These are phyloP conservation scores for Carabus problematicus DNA, from an alignment of 2,888 invertebrate species.

Conservation along the genomic window DNA sequence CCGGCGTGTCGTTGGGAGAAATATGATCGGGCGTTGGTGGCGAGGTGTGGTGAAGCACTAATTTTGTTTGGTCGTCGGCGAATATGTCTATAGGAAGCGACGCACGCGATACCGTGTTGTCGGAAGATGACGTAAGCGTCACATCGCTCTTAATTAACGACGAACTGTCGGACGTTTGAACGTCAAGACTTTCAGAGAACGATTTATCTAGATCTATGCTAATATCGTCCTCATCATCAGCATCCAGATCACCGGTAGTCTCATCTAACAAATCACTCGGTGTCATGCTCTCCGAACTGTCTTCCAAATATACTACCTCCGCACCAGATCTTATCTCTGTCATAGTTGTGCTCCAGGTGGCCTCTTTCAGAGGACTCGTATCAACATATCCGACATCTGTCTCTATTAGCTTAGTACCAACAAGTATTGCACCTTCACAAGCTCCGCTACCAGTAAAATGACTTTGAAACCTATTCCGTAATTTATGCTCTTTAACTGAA, in stretches of 20 bases:
- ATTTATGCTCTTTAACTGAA: slow-evolving; percentile 14
- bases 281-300: slow-evolving; percentile 66
- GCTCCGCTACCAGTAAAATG: slow-evolving; percentile 16
- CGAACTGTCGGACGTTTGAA: slow-evolving; percentile 23
- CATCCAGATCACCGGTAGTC: slow-evolving; percentile 61
- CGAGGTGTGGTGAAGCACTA: slow-evolving; percentile 52
- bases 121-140: slow-evolving; percentile 31
- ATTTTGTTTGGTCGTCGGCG: slow-evolving; percentile 21
- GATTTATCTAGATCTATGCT: slow-evolving; percentile 34
- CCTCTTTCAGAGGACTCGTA: slow-evolving; percentile 56
- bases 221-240: slow-evolving; percentile 59
- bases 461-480: slow-evolving; percentile 33
- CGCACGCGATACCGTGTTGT: slow-evolving; percentile 26
- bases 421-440: slow-evolving; percentile 56
- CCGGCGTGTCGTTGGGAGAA: slow-evolving; percentile 45
- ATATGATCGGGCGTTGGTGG: slow-evolving; percentile 54
- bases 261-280: slow-evolving; percentile 67
- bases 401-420: slow-evolving; percentile 69
- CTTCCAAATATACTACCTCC: slow-evolving; percentile 74
- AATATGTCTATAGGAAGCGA: slow-evolving; percentile 15
- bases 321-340: slow-evolving; percentile 58
- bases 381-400: slow-evolving; percentile 53
- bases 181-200: slow-evolving; percentile 25
- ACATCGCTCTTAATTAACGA: slow-evolving; percentile 29
- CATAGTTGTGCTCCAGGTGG: slow-evolving; percentile 62